A percentile compares a stretch with the other conserved stretches of the same genome.
These are phyloP conservation scores for Pyrocoelia pectoralis DNA, from an alignment of 2,888 invertebrate species.

Conservation along the genomic window DNA sequence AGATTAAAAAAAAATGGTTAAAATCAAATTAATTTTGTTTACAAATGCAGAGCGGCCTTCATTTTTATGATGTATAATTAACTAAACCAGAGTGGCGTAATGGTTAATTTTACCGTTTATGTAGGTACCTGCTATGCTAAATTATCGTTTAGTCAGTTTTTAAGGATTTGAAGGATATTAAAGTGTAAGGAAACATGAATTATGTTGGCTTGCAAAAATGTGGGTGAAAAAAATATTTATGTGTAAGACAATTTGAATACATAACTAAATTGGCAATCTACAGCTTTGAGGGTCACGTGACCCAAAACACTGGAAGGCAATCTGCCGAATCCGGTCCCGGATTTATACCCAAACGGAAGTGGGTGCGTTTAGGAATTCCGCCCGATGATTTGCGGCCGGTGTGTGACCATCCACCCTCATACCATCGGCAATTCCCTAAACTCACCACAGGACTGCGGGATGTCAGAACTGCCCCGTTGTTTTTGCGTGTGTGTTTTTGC, in stretches of 20 bases:
- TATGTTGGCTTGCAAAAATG: no score
- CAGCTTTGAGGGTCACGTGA: constrained; percentile 32
- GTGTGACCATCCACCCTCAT: constrained; percentile 46
- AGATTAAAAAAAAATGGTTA: no score
- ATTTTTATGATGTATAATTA: not conserved
- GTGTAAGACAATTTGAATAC: not conserved
- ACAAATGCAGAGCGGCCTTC: not conserved
- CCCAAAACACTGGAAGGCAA: constrained; percentile 52
- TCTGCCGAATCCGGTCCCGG: constrained; percentile 56
- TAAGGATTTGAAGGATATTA: no score
- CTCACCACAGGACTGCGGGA: constrained; percentile 37
- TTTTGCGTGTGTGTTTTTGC: constrained; percentile 43
- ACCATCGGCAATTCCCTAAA: constrained; percentile 38
- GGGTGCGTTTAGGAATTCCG: constrained; percentile 69
- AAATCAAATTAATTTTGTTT: no score
- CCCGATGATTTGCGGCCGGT: constrained; percentile 66
- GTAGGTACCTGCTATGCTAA: not conserved
- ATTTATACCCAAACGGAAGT: constrained; percentile 58
- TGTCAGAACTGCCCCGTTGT: constrained; percentile 26
- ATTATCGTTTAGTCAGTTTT: no score
- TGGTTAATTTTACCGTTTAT: not conserved
- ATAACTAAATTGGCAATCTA: constrained; percentile 30
- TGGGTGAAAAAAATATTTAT: no score
- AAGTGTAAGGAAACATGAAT: no score
- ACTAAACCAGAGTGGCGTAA: not conserved